Percentiles rank a stretch among this genome's conserved stretches.
These are phyloP conservation scores for Hydractinia echinata DNA, from an alignment of 30 jellyfish, hydroid and myxozoan species.

Conservation along the genomic window DNA sequence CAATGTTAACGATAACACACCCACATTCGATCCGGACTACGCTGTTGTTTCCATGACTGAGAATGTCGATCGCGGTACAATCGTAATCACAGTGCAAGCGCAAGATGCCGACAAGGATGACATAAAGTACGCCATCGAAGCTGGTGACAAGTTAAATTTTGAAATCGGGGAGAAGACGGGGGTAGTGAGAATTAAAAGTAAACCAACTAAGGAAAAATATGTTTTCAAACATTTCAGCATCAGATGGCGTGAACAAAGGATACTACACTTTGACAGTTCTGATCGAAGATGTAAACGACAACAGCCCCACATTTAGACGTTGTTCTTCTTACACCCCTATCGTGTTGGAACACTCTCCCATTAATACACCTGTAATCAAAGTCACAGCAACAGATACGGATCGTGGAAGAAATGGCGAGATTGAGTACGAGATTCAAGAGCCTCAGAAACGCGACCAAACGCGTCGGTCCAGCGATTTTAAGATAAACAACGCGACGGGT, in stretches of 20 bases:
- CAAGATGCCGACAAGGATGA: constrained; percentile 68
- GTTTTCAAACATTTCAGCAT: constrained; percentile 46
- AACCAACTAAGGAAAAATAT: constrained; percentile 23
- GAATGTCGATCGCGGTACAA: constrained; percentile 40
- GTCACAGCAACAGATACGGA: constrained; percentile 76
- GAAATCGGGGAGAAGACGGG: constrained; percentile 72
- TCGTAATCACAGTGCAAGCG: constrained; percentile 71
- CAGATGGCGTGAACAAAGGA: constrained; percentile 59
- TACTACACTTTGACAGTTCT: constrained; percentile 35
- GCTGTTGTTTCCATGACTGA: constrained; percentile 49
- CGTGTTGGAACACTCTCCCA: constrained; percentile 44
- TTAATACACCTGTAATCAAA: constrained; percentile 33
- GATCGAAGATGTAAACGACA: constrained; percentile 75
- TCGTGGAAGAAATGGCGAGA: constrained; percentile 66
- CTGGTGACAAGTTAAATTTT: constrained; percentile 49
- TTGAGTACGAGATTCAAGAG: constrained; percentile 50
- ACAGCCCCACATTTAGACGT: constrained; percentile 59
- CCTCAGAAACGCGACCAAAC: constrained; percentile 34
- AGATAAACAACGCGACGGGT: constrained; percentile 60
- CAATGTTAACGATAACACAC: constrained; percentile 81
- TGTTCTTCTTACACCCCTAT: constrained; percentile 31
- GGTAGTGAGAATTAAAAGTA: constrained; percentile 48
- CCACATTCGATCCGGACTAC: constrained; percentile 55
- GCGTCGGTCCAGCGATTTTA: constrained; percentile 48
- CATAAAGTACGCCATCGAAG: constrained; percentile 36